Evolutionary conservation across 2,113 vertebrate species (phyloP).

Genomic region (Neomonachus schauinslandi): DNA sequence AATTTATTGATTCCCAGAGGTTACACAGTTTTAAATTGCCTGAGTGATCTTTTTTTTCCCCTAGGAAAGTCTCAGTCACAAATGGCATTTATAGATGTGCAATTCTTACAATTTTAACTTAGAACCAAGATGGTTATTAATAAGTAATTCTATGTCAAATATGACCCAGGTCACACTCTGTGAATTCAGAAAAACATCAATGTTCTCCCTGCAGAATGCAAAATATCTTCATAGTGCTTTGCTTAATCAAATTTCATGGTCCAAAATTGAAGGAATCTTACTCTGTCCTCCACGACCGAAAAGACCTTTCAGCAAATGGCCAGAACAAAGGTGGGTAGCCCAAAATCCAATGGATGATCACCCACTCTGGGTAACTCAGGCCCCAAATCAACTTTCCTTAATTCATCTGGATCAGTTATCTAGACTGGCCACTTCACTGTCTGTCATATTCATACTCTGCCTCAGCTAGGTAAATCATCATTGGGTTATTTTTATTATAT

Average conservation of each 20-base stretch:
- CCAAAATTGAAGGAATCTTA: not conserved
- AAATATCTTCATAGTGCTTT: not conserved
- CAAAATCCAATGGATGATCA: not conserved
- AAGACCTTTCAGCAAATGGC: not conserved
- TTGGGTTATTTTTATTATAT: not conserved
- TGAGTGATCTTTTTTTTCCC: not conserved
- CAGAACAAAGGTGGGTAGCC: not conserved
- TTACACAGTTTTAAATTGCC: conserved; percentile 20
- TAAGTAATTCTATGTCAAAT: conserved; percentile 28
- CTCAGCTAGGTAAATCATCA: not conserved
- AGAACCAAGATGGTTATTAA: conserved; percentile 36
- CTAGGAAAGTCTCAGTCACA: not conserved
- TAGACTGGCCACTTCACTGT: not conserved
- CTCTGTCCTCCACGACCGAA: not conserved
- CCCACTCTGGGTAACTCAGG: not conserved
- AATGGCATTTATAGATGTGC: not conserved
- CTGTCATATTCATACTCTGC: not conserved
- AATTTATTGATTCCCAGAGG: conserved; percentile 28
- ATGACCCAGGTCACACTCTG: not conserved
- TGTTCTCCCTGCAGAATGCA: conserved; percentile 30
- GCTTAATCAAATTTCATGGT: conserved; percentile 39
- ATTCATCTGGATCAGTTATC: not conserved
- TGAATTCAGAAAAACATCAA: conserved; percentile 47
- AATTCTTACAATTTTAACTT: conserved; percentile 29
- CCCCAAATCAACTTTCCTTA: not conserved